Evolutionary conservation across 2,888 invertebrate genomes (phyloP), one percentile per base, ranked within the genome.

Genomic region (Caenorhabditis panamensis): DNA sequence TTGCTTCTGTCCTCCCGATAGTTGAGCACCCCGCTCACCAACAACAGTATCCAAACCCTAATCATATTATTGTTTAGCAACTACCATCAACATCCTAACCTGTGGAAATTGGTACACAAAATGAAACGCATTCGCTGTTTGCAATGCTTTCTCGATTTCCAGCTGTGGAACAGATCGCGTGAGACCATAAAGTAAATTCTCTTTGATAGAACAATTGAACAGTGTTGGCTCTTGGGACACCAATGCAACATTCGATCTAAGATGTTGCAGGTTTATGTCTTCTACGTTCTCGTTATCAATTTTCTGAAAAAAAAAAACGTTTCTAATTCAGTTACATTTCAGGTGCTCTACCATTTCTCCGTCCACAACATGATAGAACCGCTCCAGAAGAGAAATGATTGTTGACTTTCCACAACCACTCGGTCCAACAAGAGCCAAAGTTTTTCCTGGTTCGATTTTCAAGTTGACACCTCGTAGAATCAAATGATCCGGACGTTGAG

Each of bases 291-390:
- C 69, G 11, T 87, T 86, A 75, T 92, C 92, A n/a, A 92, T 84
- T 37, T 78, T 66, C 85, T 88, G 61, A 63, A 83, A 66, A 63
- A 54, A 6, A 24, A 51, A 44, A 67, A 71, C 62, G 49, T 8
- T n/a, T n/a, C n/a, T n/a, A n/a, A n/a, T n/a, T n/a, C n/a, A n/a
- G n/a, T 31, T 9, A 6, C 31, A 6, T 31, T 31, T 9, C 9
- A 31, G 31, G 31, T 31, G 31, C 4, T 9, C 3, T 22, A 93
- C 93, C 81, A 95, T 93, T 49, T 92, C 89, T 13, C 95, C 95
- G 3, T 91, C 91, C 5, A 92, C 91, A 0, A 94, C 94, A 90
- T 95, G 95, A 91, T 96, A 96, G 91, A 95, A 96, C 76, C 96
- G 92, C 91, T 95, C 94, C 0, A 96, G 91, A 2, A 92, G 86